These are phyloP conservation scores for Pyrrhosoma nymphula DNA, from an alignment of 2,888 invertebrate genomes.

Conservation along the genomic window DNA sequence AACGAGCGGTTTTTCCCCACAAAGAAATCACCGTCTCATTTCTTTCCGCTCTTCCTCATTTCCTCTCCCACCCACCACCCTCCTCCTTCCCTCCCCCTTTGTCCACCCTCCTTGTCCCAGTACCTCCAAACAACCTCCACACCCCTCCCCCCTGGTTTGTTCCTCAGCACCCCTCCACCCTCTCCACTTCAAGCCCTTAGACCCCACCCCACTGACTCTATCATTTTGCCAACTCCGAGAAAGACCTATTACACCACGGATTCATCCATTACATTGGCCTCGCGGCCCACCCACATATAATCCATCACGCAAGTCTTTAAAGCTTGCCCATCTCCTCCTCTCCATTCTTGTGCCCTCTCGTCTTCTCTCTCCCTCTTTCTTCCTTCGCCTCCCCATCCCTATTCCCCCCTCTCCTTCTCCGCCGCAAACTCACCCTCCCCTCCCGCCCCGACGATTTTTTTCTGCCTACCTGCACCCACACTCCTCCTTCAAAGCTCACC, in stretches of 20 bases:
- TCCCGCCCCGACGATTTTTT: neutral
- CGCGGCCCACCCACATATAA: conserved; percentile 58
- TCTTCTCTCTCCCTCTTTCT: neutral
- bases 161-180: neutral
- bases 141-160: neutral
- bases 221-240: conserved; percentile 63
- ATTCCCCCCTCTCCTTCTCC: neutral
- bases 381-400: neutral
- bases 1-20: conserved; percentile 23
- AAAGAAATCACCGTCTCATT: conserved; percentile 31
- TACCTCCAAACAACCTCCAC: neutral
- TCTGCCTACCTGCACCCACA: neutral
- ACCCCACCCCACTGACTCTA: neutral
- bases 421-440: neutral
- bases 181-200: neutral
- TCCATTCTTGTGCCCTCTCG: neutral
- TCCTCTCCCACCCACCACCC: neutral
- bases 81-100: neutral
- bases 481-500: conserved; percentile 13
- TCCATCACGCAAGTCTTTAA: conserved; percentile 64
- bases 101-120: too few relatives aligned
- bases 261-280: conserved; percentile 59
- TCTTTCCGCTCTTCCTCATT: neutral
- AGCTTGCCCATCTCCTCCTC: neutral
- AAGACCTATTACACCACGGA: conserved; percentile 59